Base-by-base conservation (phyloP, 2,113 vertebrate species). In the Sitta europaea region DNA sequence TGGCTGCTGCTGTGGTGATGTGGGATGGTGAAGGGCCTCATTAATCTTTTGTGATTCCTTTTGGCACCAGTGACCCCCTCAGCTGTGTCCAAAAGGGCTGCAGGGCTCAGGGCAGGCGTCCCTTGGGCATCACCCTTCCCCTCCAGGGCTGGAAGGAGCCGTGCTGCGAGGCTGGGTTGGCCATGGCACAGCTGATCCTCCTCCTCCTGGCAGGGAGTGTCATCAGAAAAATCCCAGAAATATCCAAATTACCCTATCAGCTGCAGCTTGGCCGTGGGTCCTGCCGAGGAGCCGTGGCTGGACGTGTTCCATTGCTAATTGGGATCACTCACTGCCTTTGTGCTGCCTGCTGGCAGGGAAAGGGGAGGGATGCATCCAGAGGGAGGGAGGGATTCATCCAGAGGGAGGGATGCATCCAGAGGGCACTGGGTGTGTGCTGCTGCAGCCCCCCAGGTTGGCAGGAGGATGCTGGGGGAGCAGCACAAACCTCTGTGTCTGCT, bases 151-250 rank as follows among this genome's bases (percentile, higher is more conserved):
- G 40, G 54, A 72, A 45, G 50, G 29, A 85, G 33, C 45, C 0
- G 0, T 58, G 22, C 61, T 33, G 8, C 0, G 1, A 16, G 18
- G 6, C 4, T 0, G 0, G 28, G 10, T n/a, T 29, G 86, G 53
- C 71, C 47, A 8, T 42, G 21, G 33, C 18, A 1, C 0, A 4
- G 38, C 55, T 65, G 6, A 19, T 77, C 58, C 17, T 45, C 28
- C 40, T 33, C 27, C 35, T 73, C 24, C 45, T 86, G 2, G 0
- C 33, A 3, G 53, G 48, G 31, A 11, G 17, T 24, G 12, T 15
- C 7, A 7, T 22, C 6, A 7, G 76, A 45, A 62, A 45, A 31
- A 31, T 23, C 33, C 18, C 45, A 47, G 86, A 27, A 70, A 53
- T 12, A 33, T 1, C 88, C 77, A 6, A 6, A 50, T 82, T 22